Conservation (phyloP, 1,140 invertebrate genomes). For the Drosophila kanapiae region DNA sequence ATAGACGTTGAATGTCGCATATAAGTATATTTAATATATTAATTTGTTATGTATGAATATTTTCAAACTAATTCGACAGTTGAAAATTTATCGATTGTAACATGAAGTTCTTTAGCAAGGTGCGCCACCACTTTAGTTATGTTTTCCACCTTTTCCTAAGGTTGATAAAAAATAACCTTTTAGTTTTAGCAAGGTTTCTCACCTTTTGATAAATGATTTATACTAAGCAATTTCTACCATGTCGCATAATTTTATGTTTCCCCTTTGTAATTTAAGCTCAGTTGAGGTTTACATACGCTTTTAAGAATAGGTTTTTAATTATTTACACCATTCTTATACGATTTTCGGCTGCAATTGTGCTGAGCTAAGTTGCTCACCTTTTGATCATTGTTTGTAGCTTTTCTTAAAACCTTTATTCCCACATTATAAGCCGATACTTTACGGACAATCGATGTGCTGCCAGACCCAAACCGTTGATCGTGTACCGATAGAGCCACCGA, state of each 20-base stretch:
- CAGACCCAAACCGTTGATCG: neutral
- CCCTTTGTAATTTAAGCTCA: too few species aligned
- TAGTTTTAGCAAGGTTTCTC: neutral
- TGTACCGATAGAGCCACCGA: constrained; percentile 20
- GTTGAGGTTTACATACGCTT: too few species aligned
- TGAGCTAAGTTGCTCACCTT: neutral
- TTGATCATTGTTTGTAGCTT: neutral
- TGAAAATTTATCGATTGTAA: neutral
- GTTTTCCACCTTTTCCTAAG: neutral
- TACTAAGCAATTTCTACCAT: neutral
- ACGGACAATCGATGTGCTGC: neutral
- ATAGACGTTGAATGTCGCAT: too few species aligned
- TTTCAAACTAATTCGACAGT: neutral
- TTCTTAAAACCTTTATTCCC: neutral
- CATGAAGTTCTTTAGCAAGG: neutral
- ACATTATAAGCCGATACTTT: neutral
- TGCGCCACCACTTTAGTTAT: too few species aligned
- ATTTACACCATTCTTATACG: neutral
- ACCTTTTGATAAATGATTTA: too few species aligned
- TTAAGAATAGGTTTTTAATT: neutral
- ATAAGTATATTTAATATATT: too few species aligned
- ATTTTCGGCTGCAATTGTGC: too few species aligned
- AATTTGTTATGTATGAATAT: too few species aligned
- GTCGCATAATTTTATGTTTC: too few species aligned
- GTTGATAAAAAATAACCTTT: neutral